These are phyloP conservation scores for Cephus pygmeus DNA, from an alignment of 2,888 invertebrate species.

Conservation along the genomic window DNA sequence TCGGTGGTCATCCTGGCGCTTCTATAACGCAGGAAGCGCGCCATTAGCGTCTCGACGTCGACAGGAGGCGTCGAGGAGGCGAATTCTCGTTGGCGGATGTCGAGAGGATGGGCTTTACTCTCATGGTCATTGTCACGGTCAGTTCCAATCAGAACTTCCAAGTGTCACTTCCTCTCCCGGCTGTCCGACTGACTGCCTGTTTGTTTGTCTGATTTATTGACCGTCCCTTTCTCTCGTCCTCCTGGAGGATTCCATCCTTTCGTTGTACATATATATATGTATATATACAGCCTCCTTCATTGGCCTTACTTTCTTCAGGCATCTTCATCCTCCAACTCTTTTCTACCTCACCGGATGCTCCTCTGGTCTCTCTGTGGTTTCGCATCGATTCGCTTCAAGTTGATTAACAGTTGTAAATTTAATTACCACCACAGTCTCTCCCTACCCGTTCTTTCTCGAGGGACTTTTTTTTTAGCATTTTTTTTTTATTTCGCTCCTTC, in stretches of 20 bases:
- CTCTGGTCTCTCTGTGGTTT: background rate
- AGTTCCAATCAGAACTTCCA: conserved; percentile 40
- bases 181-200: background rate
- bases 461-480: background rate
- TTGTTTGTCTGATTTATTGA: conserved; percentile 27
- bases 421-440: conserved; percentile 42
- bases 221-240: conserved; percentile 18
- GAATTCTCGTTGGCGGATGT: background rate
- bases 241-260: background rate
- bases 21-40: conserved; percentile 34
- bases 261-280: rapidly evolving
- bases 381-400: conserved; percentile 45
- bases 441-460: conserved; percentile 16
- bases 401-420: conserved; percentile 52
- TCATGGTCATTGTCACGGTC: conserved; percentile 43
- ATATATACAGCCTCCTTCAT: background rate
- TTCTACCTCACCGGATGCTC: background rate
- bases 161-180: conserved; percentile 33
- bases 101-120: conserved; percentile 3
- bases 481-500: background rate
- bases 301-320: background rate
- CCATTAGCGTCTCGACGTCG: conserved; percentile 27
- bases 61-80: background rate
- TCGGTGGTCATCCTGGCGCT: conserved; percentile 64
- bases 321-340: background rate